These are phyloP conservation scores for Crenichthys baileyi DNA, from an alignment of 2,797 vertebrate species.

Conservation along the genomic window DNA sequence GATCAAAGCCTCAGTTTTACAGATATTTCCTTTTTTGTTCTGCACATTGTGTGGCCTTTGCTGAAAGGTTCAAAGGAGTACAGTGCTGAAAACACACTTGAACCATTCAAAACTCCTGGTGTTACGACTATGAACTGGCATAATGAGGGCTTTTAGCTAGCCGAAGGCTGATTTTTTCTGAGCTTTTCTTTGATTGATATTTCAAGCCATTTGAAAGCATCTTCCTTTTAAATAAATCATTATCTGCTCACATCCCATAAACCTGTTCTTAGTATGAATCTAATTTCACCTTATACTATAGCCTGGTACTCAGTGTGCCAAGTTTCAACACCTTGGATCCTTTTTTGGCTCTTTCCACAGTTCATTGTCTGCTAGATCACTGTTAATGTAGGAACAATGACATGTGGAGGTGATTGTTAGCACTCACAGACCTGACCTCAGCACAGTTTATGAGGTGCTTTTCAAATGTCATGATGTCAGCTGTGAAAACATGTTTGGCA, in stretches of 20 bases:
- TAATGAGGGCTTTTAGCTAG: constrained; percentile 65
- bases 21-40: constrained; percentile 62
- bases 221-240: constrained; percentile 36
- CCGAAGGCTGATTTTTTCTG: constrained; percentile 41
- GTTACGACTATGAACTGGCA: constrained; percentile 49
- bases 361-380: constrained; percentile 45
- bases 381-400: constrained; percentile 59
- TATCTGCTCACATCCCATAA: constrained; percentile 51
- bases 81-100: constrained; percentile 57
- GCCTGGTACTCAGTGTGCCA: constrained; percentile 32
- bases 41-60: constrained; percentile 65
- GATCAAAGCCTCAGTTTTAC: constrained; percentile 57
- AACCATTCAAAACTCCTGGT: constrained; percentile 40
- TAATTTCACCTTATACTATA: constrained; percentile 26
- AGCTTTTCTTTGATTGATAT: constrained; percentile 59
- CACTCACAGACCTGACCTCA: constrained; percentile 60
- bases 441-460: constrained; percentile 69
- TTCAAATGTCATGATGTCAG: constrained; percentile 78
- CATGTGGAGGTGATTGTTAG: constrained; percentile 43
- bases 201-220: constrained; percentile 12
- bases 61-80: constrained; percentile 55
- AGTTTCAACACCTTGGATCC: not conserved
- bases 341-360: constrained; percentile 38
- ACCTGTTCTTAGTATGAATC: constrained; percentile 44
- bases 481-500: constrained; percentile 72